Percentiles rank a stretch among this genome's conserved stretches.
Evolutionary conservation across 2,888 invertebrate genomes (phyloP).

Genomic region (Patella ulyssiponensis): DNA sequence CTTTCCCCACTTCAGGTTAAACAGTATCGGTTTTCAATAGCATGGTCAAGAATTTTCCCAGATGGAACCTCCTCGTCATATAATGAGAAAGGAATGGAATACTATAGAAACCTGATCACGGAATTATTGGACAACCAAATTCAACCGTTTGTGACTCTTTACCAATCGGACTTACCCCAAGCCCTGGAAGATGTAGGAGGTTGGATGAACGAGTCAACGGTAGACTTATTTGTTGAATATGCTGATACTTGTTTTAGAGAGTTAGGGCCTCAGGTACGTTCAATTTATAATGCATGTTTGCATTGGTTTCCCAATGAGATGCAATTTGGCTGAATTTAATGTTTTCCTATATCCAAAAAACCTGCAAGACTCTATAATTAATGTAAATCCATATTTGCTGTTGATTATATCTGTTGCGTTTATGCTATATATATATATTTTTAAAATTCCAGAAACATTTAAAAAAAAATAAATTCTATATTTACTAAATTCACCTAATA

Average conservation of each 20-base stretch:
- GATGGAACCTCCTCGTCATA: slow-evolving; percentile 74
- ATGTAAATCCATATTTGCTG: too few relatives aligned
- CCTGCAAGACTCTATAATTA: too few relatives aligned
- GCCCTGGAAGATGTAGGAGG: slow-evolving; percentile 69
- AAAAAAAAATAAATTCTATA: too few relatives aligned
- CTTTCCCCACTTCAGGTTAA: slow-evolving; percentile 51
- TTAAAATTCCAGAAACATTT: too few relatives aligned
- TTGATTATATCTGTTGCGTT: too few relatives aligned
- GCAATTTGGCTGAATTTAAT: too few relatives aligned
- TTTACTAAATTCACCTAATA: too few relatives aligned
- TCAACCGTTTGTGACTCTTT: slow-evolving; percentile 76
- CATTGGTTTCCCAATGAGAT: too few relatives aligned
- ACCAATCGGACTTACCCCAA: slow-evolving; percentile 68
- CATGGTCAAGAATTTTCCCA: slow-evolving; percentile 84
- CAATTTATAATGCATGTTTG: background rate
- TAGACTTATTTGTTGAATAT: slow-evolving; percentile 64
- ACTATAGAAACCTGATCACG: slow-evolving; percentile 84
- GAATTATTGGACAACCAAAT: slow-evolving; percentile 78
- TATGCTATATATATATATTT: too few relatives aligned
- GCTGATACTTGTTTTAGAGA: slow-evolving; percentile 60
- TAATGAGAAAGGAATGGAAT: slow-evolving; percentile 82
- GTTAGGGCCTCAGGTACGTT: slow-evolving; percentile 62
- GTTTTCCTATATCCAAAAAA: too few relatives aligned
- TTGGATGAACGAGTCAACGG: slow-evolving; percentile 59
- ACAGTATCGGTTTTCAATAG: slow-evolving; percentile 73